A percentile compares a stretch with the other conserved stretches of the same genome.
These are phyloP conservation scores for Zaprionus davidi DNA, from an alignment of 1,140 invertebrate genomes.

Conservation along the genomic window DNA sequence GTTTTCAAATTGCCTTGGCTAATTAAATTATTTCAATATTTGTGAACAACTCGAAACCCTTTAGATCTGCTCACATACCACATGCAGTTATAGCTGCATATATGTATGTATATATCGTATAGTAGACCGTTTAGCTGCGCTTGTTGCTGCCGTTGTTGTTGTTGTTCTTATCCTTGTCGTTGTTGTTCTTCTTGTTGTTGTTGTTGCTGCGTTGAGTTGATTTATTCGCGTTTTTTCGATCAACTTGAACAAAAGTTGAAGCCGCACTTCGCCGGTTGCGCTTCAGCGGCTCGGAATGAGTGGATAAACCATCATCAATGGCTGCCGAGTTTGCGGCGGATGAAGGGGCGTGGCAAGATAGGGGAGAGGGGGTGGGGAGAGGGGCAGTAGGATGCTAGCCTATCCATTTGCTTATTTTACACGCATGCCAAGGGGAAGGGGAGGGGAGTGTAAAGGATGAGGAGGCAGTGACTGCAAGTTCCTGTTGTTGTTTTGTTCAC, in stretches of 20 bases:
- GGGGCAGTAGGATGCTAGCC: constrained; percentile 5
- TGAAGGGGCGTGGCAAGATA: neutral
- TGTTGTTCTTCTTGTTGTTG: neutral
- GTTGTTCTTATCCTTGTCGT: neutral
- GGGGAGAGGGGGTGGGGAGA: too few species aligned
- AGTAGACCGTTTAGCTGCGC: constrained; percentile 1
- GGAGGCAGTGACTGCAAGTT: constrained; percentile 13
- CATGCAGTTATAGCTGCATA: neutral
- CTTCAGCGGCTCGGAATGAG: constrained; percentile 49
- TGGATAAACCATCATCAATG: constrained; percentile 47
- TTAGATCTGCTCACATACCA: neutral
- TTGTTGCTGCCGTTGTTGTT: neutral
- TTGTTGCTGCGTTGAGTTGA: constrained; percentile 9
- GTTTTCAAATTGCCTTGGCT: neutral
- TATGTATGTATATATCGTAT: neutral
- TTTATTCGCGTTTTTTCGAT: constrained; percentile 38
- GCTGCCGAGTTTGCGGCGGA: neutral
- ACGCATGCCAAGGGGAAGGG: neutral
- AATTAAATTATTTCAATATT: neutral
- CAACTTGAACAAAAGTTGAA: constrained; percentile 55
- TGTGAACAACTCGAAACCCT: neutral
- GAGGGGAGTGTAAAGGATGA: neutral
- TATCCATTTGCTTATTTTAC: constrained; percentile 27
- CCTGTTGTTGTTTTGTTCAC: constrained; percentile 30
- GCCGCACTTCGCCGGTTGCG: constrained; percentile 49